phyloP scores from a whole-genome alignment of 2,113 vertebrate genomes.

The Eupsittula cactorum region DNA sequence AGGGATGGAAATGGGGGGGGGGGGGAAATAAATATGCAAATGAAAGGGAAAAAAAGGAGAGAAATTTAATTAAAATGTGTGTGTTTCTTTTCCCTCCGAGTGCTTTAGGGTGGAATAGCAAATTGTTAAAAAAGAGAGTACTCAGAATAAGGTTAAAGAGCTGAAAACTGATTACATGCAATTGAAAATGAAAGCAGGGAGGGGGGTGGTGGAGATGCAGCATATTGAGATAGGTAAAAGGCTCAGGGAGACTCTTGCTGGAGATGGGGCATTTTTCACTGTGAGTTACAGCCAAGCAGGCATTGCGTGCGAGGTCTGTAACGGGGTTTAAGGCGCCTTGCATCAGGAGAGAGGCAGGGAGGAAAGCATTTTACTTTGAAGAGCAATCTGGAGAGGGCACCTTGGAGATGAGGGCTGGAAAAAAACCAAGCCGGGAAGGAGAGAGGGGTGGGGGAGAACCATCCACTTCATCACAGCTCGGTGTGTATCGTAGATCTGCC shows the following conservation, averaged over 20 bases:
- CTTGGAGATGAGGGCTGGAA: background rate
- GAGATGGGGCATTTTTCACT: constrained; percentile 49
- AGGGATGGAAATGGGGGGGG: constrained; percentile 5
- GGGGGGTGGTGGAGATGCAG: background rate
- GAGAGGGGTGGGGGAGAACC: background rate
- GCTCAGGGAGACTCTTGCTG: constrained; percentile 10
- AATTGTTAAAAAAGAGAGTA: constrained; percentile 69
- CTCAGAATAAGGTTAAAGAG: constrained; percentile 72
- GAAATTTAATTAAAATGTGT: constrained; percentile 74
- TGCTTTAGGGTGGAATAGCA: constrained; percentile 69
- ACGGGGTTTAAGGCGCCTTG: background rate
- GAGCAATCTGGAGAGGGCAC: constrained; percentile 43
- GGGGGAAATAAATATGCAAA: constrained; percentile 64
- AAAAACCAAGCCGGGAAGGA: background rate
- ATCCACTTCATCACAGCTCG: background rate
- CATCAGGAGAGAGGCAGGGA: constrained; percentile 6
- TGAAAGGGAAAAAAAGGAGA: constrained; percentile 43
- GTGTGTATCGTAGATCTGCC: background rate
- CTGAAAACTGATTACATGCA: constrained; percentile 66
- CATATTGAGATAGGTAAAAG: constrained; percentile 35
- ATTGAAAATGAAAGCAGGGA: constrained; percentile 68
- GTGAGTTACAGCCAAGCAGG: constrained; percentile 8
- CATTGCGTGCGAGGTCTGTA: background rate
- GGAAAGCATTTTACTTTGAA: constrained; percentile 32
- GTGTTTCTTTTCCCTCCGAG: constrained; percentile 67